Base-by-base conservation (phyloP, 2,888 invertebrate species). In the Sturmia bella region DNA sequence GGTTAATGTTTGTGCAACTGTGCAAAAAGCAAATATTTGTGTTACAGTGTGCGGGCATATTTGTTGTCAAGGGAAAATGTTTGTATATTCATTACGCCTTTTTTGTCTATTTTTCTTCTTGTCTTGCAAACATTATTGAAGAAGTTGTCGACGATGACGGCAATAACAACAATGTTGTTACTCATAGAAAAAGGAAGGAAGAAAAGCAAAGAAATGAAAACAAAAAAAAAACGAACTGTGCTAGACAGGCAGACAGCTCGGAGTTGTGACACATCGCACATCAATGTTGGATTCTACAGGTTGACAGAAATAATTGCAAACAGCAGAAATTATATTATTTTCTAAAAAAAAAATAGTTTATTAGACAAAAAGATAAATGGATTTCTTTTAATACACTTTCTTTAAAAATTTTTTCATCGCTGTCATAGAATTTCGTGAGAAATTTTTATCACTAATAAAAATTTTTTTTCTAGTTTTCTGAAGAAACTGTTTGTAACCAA, bases 211-310 rank as follows among this genome's bases (percentile, higher is more conserved):
- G 7, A 27, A 43, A 54, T n/a, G 6, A 39, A 37, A 21, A 50
- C n/a, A 2, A 6, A 4, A 21, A 3, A 13, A 2, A 48, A 56
- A 50, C 24, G 21, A 59, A 59, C 32, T 68, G 45, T 80, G 37
- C 72, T 37, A 73, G 66, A 78, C 70, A 75, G 64, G 72, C 82
- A 83, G 74, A 78, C 80, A 80, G 57, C 54, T 43, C 66, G 54
- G 66, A 73, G 64, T 66, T 73, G 57, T 45, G 64, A 27, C 56
- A 74, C 32, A 41, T 15, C 24, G 19, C 7, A 21, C 3, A 3
- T 50, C 1, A 3, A 3, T 24, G 21, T 21, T n/a, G n/a, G n/a
- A n/a, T 21, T 37, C 39, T 59, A 21, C 50, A 41, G 17, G 27
- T 43, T 39, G 15, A 15, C 3, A 2, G 7, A n/a, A 39, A 37